Evolutionary conservation across 2,113 vertebrate species (phyloP).

Genomic region (Oncorhynchus keta): DNA sequence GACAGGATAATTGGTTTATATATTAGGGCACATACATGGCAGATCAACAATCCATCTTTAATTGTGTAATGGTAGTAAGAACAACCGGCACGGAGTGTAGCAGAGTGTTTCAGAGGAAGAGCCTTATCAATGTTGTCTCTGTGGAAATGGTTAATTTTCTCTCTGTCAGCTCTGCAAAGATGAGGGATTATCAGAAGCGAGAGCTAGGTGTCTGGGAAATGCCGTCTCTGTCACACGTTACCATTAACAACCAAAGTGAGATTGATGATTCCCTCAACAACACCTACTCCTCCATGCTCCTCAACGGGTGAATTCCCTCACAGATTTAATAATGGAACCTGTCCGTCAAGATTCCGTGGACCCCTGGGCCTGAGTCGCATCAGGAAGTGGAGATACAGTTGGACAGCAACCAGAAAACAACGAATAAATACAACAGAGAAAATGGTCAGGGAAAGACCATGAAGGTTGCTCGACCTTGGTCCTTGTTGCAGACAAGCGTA

Average conservation of each 20-base stretch:
- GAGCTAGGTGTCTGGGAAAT: conserved; percentile 64
- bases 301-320: conserved; percentile 66
- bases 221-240: conserved; percentile 64
- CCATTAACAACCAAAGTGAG: conserved; percentile 55
- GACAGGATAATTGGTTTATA: neutral
- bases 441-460: too few species aligned
- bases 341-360: conserved; percentile 54
- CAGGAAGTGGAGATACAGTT: neutral
- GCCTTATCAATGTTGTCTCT: conserved; percentile 62
- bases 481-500: neutral
- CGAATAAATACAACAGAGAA: conserved; percentile 15
- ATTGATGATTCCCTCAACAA: conserved; percentile 66
- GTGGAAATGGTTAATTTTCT: conserved; percentile 68
- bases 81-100: neutral
- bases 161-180: conserved; percentile 67
- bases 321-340: conserved; percentile 74
- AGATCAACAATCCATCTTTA: neutral
- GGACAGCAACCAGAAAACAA: neutral
- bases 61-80: neutral
- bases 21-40: neutral
- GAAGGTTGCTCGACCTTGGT: conserved; percentile 1
- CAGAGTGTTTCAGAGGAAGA: neutral
- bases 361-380: neutral
- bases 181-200: conserved; percentile 70
- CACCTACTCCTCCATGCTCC: conserved; percentile 59